phyloP scores from a whole-genome alignment of 2,888 invertebrate genomes.

The Coenonympha glycerion region DNA sequence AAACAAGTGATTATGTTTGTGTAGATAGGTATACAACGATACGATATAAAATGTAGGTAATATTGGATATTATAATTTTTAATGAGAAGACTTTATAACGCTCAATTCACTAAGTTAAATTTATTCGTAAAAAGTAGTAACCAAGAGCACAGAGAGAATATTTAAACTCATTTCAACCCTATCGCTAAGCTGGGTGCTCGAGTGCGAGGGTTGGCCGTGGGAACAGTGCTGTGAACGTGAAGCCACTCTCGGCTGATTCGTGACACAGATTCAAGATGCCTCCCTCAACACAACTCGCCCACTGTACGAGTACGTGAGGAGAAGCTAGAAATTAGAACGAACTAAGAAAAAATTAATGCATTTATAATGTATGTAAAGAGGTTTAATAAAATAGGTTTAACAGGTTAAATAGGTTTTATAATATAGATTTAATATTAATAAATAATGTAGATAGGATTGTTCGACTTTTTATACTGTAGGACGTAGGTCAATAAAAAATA shows the following conservation, averaged over 20 bases:
- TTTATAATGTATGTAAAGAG: not conserved
- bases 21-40: too few species aligned
- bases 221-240: constrained; percentile 25
- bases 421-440: too few species aligned
- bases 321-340: constrained; percentile 1
- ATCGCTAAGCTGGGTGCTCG: constrained; percentile 11
- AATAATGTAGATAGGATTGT: too few species aligned
- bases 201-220: constrained; percentile 20
- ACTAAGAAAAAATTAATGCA: not conserved
- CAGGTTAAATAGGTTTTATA: too few species aligned
- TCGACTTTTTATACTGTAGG: too few species aligned
- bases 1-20: too few species aligned
- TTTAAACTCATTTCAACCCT: constrained; percentile 17
- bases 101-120: not conserved
- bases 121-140: not conserved
- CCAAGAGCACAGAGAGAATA: constrained; percentile 14
- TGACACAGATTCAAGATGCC: constrained; percentile 27
- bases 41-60: too few species aligned
- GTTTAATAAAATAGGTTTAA: too few species aligned
- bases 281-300: constrained; percentile 10
- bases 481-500: too few species aligned
- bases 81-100: not conserved
- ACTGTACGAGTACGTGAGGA: too few species aligned
- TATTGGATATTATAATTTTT: too few species aligned
- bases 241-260: constrained; percentile 24